Percentiles rank a stretch among this genome's conserved stretches.
phyloP scores from a whole-genome alignment of 2,888 invertebrate genomes.

The Ditula angustiorana region DNA sequence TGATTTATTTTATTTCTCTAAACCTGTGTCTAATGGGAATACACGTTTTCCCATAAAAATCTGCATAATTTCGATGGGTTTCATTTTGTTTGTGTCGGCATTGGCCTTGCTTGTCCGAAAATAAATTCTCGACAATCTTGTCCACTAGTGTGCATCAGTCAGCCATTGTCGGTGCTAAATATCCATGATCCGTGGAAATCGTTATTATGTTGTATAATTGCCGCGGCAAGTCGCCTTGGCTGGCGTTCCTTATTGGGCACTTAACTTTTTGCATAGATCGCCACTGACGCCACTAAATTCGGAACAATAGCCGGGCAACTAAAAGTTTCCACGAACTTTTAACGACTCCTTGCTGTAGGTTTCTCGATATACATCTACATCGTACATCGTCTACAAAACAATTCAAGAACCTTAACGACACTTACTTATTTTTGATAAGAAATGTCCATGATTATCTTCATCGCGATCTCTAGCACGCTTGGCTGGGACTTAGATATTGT shows the following conservation, averaged over 20 bases:
- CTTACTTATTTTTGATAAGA: background rate
- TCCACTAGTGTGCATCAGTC: constrained; percentile 46
- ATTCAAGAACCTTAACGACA: background rate
- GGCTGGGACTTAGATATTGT: background rate
- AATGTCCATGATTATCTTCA: background rate
- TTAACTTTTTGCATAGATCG: constrained; percentile 51
- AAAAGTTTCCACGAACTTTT: constrained; percentile 49
- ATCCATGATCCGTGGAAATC: constrained; percentile 74
- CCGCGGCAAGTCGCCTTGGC: constrained; percentile 67
- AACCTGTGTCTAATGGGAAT: constrained; percentile 18
- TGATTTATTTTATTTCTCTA: constrained; percentile 11
- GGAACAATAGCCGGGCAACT: constrained; percentile 43
- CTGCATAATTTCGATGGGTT: constrained; percentile 21
- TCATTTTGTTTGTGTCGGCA: constrained; percentile 46
- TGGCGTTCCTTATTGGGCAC: constrained; percentile 56
- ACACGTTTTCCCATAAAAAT: constrained; percentile 27
- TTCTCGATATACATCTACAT: constrained; percentile 14
- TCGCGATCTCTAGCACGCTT: background rate
- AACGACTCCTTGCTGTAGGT: constrained; percentile 24
- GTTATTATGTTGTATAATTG: constrained; percentile 66
- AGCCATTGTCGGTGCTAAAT: constrained; percentile 63
- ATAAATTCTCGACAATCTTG: constrained; percentile 57
- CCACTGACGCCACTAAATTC: constrained; percentile 34
- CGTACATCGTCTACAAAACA: background rate
- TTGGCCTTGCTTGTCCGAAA: constrained; percentile 65